Conservation (phyloP, 2,113 vertebrate genomes). For the Nothoprocta pentlandii region DNA sequence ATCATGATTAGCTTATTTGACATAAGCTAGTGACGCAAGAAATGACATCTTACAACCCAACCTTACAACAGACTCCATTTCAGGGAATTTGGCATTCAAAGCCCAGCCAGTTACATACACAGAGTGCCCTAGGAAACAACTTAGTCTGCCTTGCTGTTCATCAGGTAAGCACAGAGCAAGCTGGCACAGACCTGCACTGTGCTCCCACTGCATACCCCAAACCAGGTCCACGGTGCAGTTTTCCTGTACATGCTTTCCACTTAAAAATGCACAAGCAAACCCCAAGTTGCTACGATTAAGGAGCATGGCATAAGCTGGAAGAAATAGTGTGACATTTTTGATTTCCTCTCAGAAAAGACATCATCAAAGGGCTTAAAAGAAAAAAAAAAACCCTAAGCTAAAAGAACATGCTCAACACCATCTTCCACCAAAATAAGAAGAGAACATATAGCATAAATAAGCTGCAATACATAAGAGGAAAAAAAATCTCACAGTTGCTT, state of each 20-base stretch:
- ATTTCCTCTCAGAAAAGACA: neutral
- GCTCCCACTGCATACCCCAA: neutral
- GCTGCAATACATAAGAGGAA: neutral
- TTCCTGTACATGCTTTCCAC: neutral
- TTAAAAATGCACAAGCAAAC: neutral
- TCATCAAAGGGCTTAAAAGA: neutral
- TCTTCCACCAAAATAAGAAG: neutral
- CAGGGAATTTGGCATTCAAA: neutral
- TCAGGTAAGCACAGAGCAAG: neutral
- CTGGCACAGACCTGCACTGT: neutral
- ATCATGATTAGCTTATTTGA: neutral
- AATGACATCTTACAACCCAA: neutral
- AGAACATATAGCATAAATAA: neutral
- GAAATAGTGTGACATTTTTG: accelerated
- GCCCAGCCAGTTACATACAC: neutral
- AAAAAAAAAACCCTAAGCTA: no score
- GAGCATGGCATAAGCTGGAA: neutral
- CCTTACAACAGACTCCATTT: neutral
- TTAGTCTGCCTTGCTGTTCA: neutral
- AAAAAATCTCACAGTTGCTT: neutral
- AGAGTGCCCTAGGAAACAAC: neutral
- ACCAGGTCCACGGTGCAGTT: neutral
- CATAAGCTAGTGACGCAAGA: neutral
- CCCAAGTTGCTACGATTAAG: neutral
- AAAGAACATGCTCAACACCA: neutral